Evolutionary conservation across 2,888 invertebrate species (phyloP).

Genomic region (Cremastobaeus sp.): DNA sequence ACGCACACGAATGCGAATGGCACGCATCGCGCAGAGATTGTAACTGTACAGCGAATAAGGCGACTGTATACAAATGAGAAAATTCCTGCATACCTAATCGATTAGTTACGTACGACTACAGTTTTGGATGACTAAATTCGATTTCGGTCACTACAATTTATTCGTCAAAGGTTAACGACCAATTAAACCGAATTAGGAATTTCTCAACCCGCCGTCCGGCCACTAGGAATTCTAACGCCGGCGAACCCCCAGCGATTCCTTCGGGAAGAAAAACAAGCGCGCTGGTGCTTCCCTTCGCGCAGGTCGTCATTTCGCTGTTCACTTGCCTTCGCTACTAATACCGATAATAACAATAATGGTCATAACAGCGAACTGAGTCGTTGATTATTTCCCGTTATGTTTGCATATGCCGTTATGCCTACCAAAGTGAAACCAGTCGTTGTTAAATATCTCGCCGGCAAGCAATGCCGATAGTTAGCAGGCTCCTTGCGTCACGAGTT

Average conservation of each 20-base stretch:
- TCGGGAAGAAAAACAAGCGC: neutral
- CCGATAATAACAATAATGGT: slow-evolving; percentile 29
- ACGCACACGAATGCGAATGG: slow-evolving; percentile 37
- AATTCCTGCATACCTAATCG: slow-evolving; percentile 76
- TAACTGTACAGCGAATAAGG: slow-evolving; percentile 61
- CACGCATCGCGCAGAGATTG: slow-evolving; percentile 52
- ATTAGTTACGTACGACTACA: slow-evolving; percentile 35
- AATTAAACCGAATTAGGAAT: slow-evolving; percentile 11
- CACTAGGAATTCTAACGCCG: slow-evolving; percentile 5
- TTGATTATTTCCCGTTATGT: slow-evolving; percentile 78
- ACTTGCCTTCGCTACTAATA: slow-evolving; percentile 26
- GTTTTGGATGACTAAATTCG: slow-evolving; percentile 47
- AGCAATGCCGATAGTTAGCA: slow-evolving; percentile 56
- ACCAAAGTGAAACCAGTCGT: slow-evolving; percentile 73
- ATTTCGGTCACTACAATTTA: slow-evolving; percentile 42
- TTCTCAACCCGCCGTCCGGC: neutral
- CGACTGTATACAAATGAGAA: slow-evolving; percentile 65
- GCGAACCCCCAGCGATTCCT: neutral
- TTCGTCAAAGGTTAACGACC: slow-evolving; percentile 37
- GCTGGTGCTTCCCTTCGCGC: no score
- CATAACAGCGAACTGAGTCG: slow-evolving; percentile 56
- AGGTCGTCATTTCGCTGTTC: slow-evolving; percentile 31
- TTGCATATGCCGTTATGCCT: slow-evolving; percentile 77
- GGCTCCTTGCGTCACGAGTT: slow-evolving; percentile 58
- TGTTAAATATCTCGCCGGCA: slow-evolving; percentile 56